A percentile compares a stretch with the other conserved stretches of the same genome.
Conservation (phyloP, 2,888 invertebrate genomes). For the Lycophotia porphyrea region DNA sequence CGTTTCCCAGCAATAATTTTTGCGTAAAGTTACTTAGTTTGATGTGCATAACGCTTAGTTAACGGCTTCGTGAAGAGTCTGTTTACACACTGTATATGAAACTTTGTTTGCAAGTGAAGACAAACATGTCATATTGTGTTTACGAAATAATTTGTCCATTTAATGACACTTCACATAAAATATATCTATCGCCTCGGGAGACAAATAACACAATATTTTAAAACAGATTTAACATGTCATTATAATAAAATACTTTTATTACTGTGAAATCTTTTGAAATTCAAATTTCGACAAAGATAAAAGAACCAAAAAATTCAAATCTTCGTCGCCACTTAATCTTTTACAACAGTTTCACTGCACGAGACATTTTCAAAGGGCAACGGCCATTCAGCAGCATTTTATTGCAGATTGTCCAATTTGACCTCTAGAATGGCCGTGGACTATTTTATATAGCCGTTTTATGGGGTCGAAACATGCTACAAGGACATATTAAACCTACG, state of each 20-base stretch:
- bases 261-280: constrained; percentile 1
- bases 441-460: constrained; percentile 58
- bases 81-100: no score
- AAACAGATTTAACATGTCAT: background rate
- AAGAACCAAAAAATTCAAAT: background rate
- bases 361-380: constrained; percentile 35
- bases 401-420: constrained; percentile 61
- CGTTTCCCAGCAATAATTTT: no score
- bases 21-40: no score
- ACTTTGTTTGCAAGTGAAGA: background rate
- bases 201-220: background rate
- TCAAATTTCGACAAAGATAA: background rate
- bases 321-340: constrained; percentile 22
- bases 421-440: constrained; percentile 47
- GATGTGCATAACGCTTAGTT: no score
- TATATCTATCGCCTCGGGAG: background rate
- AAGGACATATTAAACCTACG: constrained; percentile 42
- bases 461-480: constrained; percentile 53
- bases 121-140: background rate
- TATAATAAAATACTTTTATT: constrained; percentile 8
- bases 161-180: background rate
- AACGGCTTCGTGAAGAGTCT: no score
- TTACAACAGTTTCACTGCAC: constrained; percentile 20
- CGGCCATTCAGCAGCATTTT: constrained; percentile 45
- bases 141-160: background rate